Evolutionary conservation across 2,113 vertebrate species (phyloP).

Genomic region (Spilogale gracilis): DNA sequence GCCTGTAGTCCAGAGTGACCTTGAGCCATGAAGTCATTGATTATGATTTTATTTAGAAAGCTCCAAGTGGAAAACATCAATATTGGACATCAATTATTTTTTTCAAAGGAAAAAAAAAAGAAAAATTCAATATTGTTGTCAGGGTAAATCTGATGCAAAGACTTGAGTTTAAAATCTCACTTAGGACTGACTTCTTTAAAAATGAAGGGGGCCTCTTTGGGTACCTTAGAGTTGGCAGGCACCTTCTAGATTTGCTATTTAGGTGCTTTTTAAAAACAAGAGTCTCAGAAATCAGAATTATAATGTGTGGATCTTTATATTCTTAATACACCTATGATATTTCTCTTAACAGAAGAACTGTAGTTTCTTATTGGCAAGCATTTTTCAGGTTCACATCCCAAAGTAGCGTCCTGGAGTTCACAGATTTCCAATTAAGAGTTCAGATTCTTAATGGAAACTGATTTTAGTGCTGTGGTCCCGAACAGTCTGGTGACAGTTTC

Average conservation of each 20-base stretch:
- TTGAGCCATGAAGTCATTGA: slow-evolving; percentile 23
- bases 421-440: slow-evolving; percentile 49
- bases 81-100: slow-evolving; percentile 1
- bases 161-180: slow-evolving; percentile 24
- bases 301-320: slow-evolving; percentile 9
- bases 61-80: slow-evolving; percentile 35
- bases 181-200: slow-evolving; percentile 38
- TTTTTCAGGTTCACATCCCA: slow-evolving; percentile 16
- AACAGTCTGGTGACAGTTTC: slow-evolving; percentile 9
- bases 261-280: slow-evolving; percentile 23
- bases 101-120: slow-evolving; percentile 14
- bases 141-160: slow-evolving; percentile 27
- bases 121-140: background rate
- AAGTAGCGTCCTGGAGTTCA: slow-evolving; percentile 47
- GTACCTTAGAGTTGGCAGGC: background rate
- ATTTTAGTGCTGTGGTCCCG: background rate
- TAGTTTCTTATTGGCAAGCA: slow-evolving; percentile 49
- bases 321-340: slow-evolving; percentile 20
- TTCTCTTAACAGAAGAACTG: slow-evolving; percentile 36
- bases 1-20: background rate
- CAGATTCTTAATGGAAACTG: background rate
- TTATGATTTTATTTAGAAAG: slow-evolving; percentile 63
- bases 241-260: background rate
- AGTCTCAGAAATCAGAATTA: slow-evolving; percentile 30
- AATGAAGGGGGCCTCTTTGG: background rate